phyloP scores from a whole-genome alignment of 2,888 invertebrate species.

The Acheta domesticus region DNA sequence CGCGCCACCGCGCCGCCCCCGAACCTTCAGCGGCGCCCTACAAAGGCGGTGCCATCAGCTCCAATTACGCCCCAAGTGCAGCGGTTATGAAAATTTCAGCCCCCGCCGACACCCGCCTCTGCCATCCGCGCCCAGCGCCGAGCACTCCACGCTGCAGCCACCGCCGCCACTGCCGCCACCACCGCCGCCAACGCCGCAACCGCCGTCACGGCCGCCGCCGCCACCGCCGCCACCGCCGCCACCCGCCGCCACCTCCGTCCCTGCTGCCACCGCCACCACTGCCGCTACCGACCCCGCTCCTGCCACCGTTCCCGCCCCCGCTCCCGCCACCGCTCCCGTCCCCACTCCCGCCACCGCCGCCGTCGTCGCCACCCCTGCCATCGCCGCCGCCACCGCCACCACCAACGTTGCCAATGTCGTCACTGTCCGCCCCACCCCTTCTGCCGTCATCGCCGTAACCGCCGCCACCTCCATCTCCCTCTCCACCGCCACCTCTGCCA shows the following conservation, averaged over 20 bases:
- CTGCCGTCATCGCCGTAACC: not conserved
- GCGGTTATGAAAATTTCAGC: slow-evolving; percentile 7
- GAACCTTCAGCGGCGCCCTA: not conserved
- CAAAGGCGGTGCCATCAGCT: not conserved
- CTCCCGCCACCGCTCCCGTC: not conserved
- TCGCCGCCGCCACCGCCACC: not conserved
- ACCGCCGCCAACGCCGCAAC: too few species aligned
- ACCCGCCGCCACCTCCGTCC: not conserved
- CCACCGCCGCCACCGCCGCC: not conserved
- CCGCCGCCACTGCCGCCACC: not conserved
- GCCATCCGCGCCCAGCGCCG: not conserved
- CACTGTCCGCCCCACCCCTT: not conserved
- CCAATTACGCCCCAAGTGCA: slow-evolving; percentile 2
- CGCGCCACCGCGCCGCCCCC: slow-evolving; percentile 3
- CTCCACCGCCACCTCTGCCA: not conserved
- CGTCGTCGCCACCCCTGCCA: not conserved
- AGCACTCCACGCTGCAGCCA: not conserved
- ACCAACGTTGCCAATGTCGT: rapidly evolving
- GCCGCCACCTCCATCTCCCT: not conserved
- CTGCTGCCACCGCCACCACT: not conserved
- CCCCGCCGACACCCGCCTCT: not conserved
- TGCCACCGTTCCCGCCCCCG: not conserved
- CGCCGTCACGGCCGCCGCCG: not conserved
- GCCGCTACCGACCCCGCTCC: not conserved
- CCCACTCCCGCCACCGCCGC: not conserved